Percentiles rank a stretch among this genome's conserved stretches.
Conservation (phyloP, 2,113 vertebrate species). For the Otolemur garnettii region DNA sequence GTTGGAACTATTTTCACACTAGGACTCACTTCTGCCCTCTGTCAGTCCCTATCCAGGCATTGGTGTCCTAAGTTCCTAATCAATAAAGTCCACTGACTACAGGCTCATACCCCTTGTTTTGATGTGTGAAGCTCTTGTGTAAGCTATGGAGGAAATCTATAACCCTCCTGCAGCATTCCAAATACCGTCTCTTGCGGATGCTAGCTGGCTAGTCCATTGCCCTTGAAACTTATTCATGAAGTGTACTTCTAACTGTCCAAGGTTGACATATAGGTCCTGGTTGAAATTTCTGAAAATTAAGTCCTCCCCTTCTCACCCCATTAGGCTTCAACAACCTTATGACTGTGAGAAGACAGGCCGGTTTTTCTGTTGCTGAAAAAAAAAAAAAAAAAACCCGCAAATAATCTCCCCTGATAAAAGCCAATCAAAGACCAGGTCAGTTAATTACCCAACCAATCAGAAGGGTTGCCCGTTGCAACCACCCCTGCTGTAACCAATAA, state of each 20-base stretch:
- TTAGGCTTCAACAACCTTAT: background rate
- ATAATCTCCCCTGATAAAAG: too few relatives aligned
- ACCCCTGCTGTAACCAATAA: too few relatives aligned
- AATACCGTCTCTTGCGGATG: background rate
- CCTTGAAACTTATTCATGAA: background rate
- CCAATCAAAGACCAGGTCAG: too few relatives aligned
- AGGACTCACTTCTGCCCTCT: background rate
- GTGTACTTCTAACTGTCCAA: background rate
- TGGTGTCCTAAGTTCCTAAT: background rate
- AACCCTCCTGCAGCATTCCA: background rate
- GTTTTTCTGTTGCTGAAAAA: background rate
- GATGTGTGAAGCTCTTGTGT: background rate
- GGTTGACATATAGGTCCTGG: background rate
- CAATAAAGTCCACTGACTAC: background rate
- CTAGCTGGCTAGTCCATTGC: background rate
- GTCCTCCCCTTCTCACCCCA: accelerated
- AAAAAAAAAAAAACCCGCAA: too few relatives aligned
- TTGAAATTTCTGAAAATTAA: background rate
- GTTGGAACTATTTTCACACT: background rate
- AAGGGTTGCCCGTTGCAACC: too few relatives aligned
- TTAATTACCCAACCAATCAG: too few relatives aligned
- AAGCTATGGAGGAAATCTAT: background rate
- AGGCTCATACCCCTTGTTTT: background rate
- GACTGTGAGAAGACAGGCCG: too few relatives aligned
- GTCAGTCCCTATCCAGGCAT: background rate